Conservation (phyloP, 2,113 vertebrate genomes). For the Scomber scombrus region DNA sequence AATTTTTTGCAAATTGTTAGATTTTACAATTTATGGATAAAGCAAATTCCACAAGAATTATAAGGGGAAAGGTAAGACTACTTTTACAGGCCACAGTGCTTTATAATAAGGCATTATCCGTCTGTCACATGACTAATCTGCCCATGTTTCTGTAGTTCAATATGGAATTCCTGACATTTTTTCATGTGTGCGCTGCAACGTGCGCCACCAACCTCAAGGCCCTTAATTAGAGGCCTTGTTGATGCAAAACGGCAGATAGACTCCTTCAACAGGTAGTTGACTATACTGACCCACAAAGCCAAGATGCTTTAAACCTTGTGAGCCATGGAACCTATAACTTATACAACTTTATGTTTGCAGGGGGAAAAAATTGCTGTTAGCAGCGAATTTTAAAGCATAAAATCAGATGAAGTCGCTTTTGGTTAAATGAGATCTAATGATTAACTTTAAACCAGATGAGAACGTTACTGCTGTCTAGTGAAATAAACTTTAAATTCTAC, state of each 20-base stretch:
- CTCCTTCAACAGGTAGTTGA: constrained; percentile 54
- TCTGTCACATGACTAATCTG: constrained; percentile 77
- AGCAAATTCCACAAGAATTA: neutral
- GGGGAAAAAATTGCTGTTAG: neutral
- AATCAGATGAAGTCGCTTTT: neutral
- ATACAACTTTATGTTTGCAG: neutral
- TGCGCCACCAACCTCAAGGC: constrained; percentile 56
- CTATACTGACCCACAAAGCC: constrained; percentile 50
- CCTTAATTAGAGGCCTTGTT: constrained; percentile 64
- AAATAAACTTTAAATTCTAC: neutral
- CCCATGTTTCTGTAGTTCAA: constrained; percentile 61
- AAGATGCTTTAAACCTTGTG: constrained; percentile 17
- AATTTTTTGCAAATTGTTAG: neutral
- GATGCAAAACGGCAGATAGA: constrained; percentile 48
- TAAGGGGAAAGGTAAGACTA: neutral
- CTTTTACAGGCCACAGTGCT: constrained; percentile 12
- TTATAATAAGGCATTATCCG: constrained; percentile 55
- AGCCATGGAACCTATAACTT: constrained; percentile 1
- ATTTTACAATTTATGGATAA: neutral
- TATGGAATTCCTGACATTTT: constrained; percentile 80
- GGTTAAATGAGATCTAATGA: too few relatives aligned
- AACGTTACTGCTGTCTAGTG: neutral
- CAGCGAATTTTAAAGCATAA: neutral
- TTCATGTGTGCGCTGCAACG: constrained; percentile 46
- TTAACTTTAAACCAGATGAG: neutral